phyloP scores from a whole-genome alignment of 2,888 invertebrate species.

The Diachrysia chrysitis region DNA sequence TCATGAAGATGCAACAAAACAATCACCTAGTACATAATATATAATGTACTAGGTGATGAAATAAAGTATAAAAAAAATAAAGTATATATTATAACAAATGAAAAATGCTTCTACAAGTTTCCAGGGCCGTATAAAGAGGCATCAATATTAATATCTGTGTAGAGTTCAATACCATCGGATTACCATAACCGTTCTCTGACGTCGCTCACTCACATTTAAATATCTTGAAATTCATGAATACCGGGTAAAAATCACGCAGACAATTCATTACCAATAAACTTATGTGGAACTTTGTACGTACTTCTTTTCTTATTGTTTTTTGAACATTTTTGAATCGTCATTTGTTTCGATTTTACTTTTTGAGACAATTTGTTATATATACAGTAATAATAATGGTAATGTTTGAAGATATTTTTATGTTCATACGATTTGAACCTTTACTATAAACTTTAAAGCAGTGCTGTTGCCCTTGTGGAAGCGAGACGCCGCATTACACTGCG shows the following conservation, averaged over 20 bases:
- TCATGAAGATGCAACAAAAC: background rate
- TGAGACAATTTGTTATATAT: too few species aligned
- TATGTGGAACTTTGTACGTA: conserved; percentile 8
- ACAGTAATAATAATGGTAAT: too few species aligned
- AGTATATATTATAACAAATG: conserved; percentile 32
- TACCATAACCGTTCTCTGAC: conserved; percentile 75
- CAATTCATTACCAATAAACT: conserved; percentile 31
- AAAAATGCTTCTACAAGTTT: conserved; percentile 38
- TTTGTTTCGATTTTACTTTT: background rate
- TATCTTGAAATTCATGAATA: conserved; percentile 69
- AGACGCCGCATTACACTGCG: too few species aligned
- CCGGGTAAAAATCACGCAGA: conserved; percentile 38
- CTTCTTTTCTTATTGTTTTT: background rate
- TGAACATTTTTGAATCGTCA: background rate
- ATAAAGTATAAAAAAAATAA: too few species aligned
- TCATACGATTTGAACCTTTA: too few species aligned
- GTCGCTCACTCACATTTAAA: conserved; percentile 69
- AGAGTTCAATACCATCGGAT: conserved; percentile 68
- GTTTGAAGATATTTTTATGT: too few species aligned
- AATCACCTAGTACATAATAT: too few species aligned
- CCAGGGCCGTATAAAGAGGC: conserved; percentile 33
- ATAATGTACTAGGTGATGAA: too few species aligned
- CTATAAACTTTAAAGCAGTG: too few species aligned
- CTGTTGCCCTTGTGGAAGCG: too few species aligned
- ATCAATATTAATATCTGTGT: conserved; percentile 50